Evolutionary conservation across 1,140 invertebrate species (phyloP).

Genomic region (Aleiodes sp.): DNA sequence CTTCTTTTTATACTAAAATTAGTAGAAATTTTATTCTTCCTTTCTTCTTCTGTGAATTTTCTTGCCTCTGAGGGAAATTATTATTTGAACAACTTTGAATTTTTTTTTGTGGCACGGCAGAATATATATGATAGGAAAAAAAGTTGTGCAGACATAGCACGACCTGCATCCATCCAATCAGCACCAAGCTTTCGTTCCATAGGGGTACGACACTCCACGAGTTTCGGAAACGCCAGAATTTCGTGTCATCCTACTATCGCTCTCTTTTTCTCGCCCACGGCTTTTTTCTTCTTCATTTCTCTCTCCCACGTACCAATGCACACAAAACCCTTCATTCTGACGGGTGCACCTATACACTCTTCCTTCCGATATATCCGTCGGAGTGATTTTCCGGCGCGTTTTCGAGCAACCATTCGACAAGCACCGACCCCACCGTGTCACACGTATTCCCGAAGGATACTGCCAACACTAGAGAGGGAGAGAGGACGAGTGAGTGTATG

Average conservation of each 20-base stretch:
- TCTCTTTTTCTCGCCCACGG: not conserved
- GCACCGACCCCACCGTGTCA: constrained; percentile 9
- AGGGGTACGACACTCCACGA: not conserved
- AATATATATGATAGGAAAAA: not conserved
- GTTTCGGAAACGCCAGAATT: constrained; percentile 6
- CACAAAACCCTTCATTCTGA: not conserved
- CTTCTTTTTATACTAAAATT: too few species aligned
- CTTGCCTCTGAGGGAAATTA: not conserved
- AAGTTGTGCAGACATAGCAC: constrained; percentile 47
- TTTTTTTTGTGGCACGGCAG: too few species aligned
- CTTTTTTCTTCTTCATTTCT: not conserved
- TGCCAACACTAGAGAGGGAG: too few species aligned
- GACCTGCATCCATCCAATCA: constrained; percentile 58
- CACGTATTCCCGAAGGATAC: constrained; percentile 5
- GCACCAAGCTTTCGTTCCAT: constrained; percentile 6
- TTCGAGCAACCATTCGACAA: not conserved
- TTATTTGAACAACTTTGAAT: not conserved
- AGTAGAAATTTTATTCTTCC: not conserved
- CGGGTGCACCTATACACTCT: not conserved
- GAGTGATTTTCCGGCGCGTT: constrained; percentile 12
- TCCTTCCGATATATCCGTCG: not conserved
- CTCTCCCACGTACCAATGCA: not conserved
- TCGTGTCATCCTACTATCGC: not conserved
- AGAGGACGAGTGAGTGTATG: not conserved
- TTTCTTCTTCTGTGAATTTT: not conserved